Evolutionary conservation across 2,113 vertebrate genomes (phyloP).

Genomic region (Etia nguti): DNA sequence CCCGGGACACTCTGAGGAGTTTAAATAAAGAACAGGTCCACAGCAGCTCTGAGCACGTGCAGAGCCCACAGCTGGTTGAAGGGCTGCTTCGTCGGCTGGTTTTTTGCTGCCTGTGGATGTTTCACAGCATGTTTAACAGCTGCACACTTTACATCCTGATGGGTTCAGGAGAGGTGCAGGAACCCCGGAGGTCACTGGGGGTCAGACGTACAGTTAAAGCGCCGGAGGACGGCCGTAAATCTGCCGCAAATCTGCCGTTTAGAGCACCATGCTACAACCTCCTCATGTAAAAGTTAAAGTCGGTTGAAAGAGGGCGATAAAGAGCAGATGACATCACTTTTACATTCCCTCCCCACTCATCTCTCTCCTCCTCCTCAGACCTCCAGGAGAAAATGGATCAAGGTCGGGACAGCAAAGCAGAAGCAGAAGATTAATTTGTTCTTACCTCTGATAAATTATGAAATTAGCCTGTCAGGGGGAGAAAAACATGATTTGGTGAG

Average conservation of each 20-base stretch:
- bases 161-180: not conserved
- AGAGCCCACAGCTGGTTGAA: not conserved
- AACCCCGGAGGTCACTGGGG: not conserved
- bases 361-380: slow-evolving; percentile 3
- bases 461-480: slow-evolving; percentile 67
- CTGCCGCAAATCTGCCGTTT: slow-evolving; percentile 7
- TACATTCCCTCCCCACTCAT: slow-evolving; percentile 10
- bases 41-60: not conserved
- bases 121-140: not conserved
- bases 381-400: slow-evolving; percentile 39
- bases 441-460: slow-evolving; percentile 70
- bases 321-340: slow-evolving; percentile 18
- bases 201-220: not conserved
- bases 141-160: not conserved
- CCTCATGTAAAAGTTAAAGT: slow-evolving; percentile 40
- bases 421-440: slow-evolving; percentile 63
- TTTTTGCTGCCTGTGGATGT: not conserved
- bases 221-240: not conserved
- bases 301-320: slow-evolving; percentile 32
- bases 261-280: not conserved
- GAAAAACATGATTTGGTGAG: slow-evolving; percentile 56
- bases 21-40: not conserved
- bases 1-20: not conserved
- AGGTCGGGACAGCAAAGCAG: slow-evolving; percentile 46
- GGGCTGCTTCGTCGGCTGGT: not conserved